phyloP scores from a whole-genome alignment of 2,888 invertebrate species.

The Erebia palarica region DNA sequence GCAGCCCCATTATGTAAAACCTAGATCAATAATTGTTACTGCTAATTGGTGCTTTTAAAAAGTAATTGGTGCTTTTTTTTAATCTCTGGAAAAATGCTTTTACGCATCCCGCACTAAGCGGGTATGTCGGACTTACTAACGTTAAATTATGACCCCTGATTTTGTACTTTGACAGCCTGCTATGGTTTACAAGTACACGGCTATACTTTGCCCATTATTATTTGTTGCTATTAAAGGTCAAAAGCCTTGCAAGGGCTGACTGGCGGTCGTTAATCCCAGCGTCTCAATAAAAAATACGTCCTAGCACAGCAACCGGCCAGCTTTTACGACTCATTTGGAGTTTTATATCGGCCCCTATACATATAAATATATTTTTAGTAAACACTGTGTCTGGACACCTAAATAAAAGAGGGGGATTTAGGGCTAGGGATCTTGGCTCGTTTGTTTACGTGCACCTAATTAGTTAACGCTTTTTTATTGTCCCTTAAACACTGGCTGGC shows the following conservation, averaged over 20 bases:
- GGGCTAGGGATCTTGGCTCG: conserved; percentile 22
- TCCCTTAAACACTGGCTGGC: conserved; percentile 24
- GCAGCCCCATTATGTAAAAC: too few relatives aligned
- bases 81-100: too few relatives aligned
- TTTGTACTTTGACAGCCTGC: neutral
- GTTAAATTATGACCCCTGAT: neutral
- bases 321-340: conserved; percentile 64
- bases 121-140: neutral
- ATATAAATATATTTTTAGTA: conserved; percentile 46
- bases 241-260: conserved; percentile 56
- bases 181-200: conserved; percentile 8
- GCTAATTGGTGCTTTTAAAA: too few relatives aligned
- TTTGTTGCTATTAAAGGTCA: conserved; percentile 66
- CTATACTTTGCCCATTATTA: conserved; percentile 43
- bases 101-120: too few relatives aligned
- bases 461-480: conserved; percentile 37
- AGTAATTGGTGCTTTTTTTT: too few relatives aligned
- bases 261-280: conserved; percentile 60
- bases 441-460: conserved; percentile 38
- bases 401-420: conserved; percentile 41
- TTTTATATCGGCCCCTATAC: conserved; percentile 58
- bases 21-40: too few relatives aligned
- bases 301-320: conserved; percentile 53
- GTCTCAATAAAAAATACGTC: conserved; percentile 68
- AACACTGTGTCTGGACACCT: conserved; percentile 44